A percentile compares a stretch with the other conserved stretches of the same genome.
phyloP scores from a whole-genome alignment of 1,140 invertebrate species.

The Onthophagus taurus region DNA sequence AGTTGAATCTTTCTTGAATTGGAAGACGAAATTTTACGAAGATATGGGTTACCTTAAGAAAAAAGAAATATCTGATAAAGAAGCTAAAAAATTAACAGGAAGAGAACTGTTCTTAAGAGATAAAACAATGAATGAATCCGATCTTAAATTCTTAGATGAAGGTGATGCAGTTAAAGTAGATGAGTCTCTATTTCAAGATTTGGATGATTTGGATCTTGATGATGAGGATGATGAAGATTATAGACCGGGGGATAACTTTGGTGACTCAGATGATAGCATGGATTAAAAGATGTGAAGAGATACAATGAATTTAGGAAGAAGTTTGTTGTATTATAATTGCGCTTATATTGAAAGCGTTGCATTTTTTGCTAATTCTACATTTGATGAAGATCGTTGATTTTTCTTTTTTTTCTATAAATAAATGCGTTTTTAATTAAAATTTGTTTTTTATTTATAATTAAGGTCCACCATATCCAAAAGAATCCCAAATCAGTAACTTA shows the following conservation, averaged over 20 bases:
- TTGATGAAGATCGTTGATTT: too few relatives aligned
- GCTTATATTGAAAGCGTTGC: too few relatives aligned
- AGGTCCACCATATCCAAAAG: too few relatives aligned
- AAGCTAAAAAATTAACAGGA: slow-evolving; percentile 69
- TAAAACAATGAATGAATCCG: slow-evolving; percentile 86
- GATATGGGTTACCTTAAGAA: slow-evolving; percentile 74
- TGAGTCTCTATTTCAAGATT: slow-evolving; percentile 87
- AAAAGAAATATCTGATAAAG: slow-evolving; percentile 56
- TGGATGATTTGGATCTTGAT: slow-evolving; percentile 80
- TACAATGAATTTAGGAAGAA: too few relatives aligned
- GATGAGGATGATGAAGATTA: slow-evolving; percentile 60
- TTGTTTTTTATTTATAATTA: too few relatives aligned
- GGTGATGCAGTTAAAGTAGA: slow-evolving; percentile 87
- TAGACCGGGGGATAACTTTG: slow-evolving; percentile 2
- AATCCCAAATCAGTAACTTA: too few relatives aligned
- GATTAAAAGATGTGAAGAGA: too few relatives aligned
- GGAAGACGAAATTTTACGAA: slow-evolving; percentile 90
- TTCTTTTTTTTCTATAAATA: too few relatives aligned
- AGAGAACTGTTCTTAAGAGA: slow-evolving; percentile 88
- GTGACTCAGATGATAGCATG: too few relatives aligned
- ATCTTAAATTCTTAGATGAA: slow-evolving; percentile 90
- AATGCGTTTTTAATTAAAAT: too few relatives aligned
- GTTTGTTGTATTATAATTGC: too few relatives aligned
- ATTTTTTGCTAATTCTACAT: too few relatives aligned
- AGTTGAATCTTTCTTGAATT: slow-evolving; percentile 90